Evolutionary conservation across 2,113 vertebrate genomes (phyloP), one percentile per base, ranked within the genome.

Genomic region (Percina caprodes): DNA sequence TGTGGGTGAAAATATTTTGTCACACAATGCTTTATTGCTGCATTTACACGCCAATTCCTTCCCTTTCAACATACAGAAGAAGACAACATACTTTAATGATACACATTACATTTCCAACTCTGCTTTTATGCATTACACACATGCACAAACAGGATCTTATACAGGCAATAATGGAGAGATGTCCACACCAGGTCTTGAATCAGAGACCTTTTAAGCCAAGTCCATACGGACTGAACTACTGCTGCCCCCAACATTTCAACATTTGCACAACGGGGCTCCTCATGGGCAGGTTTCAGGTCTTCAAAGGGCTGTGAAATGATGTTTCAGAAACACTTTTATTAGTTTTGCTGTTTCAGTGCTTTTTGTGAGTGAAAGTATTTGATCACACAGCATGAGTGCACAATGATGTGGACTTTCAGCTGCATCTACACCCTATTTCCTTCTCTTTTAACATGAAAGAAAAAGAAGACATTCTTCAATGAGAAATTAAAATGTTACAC

Each of bases 341-440:
- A 12, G 13, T 80, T 49, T 35, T 45, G 59, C 6, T 49, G 60
- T 42, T 66, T 71, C 66, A 45, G 55, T 30, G 48, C 9, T n/a
- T 13, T 51, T 49, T 3, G 4, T 42, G 8, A 26, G 42, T 45
- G 18, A 49, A 39, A 60, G 46, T 23, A 5, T 54, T 58, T 42
- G 2, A 15, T 42, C 56, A n/a, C 10, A 9, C 60, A 51, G 26
- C n/a, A 3, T 19, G 23, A 24, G 46, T 46, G 45, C 54, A 42
- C 12, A 3, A 15, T 4, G 3, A 59, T 51, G 23, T 23, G 48
- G 26, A 62, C 24, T 30, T 68, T 56, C 12, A 26, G 56, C n/a
- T 66, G 48, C 48, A 62, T 46, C 14, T 19, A 42, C 8, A 54
- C 14, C 6, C 26, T 1, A 2, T 45, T 67, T 67, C 19, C 13